Evolutionary conservation across 1,140 invertebrate species (phyloP).

Genomic region (Andricus grossulariae): DNA sequence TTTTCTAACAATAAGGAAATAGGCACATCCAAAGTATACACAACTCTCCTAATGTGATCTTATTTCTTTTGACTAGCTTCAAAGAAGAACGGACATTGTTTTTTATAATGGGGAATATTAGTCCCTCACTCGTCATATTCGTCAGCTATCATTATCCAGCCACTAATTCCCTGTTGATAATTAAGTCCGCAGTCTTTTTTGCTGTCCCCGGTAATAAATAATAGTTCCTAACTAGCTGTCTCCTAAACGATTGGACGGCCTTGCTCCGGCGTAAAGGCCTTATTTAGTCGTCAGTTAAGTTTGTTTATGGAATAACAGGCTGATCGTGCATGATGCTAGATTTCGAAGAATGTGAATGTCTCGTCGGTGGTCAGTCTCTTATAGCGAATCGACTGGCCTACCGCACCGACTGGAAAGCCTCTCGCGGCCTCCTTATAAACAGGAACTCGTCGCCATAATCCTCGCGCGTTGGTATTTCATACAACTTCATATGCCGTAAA

Average conservation of each 20-base stretch:
- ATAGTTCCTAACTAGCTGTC: conserved; percentile 41
- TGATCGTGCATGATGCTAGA: conserved; percentile 46
- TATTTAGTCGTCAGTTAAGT: conserved; percentile 51
- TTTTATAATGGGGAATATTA: too few species aligned
- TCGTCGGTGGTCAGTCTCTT: conserved; percentile 50
- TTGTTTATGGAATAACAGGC: conserved; percentile 52
- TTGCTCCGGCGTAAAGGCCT: conserved; percentile 52
- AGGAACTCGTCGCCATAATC: conserved; percentile 52
- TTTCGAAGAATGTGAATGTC: conserved; percentile 49
- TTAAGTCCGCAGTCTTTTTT: conserved; percentile 31
- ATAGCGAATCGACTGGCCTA: conserved; percentile 43
- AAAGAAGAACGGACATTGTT: too few species aligned
- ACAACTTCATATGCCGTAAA: conserved; percentile 54
- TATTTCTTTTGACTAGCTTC: too few species aligned
- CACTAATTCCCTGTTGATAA: too few species aligned
- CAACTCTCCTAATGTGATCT: too few species aligned
- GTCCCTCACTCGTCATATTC: too few species aligned
- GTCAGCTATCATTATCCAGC: too few species aligned
- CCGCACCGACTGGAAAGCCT: conserved; percentile 45
- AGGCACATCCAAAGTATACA: too few species aligned
- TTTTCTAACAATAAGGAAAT: too few species aligned
- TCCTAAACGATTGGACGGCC: conserved; percentile 48
- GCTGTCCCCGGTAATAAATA: conserved; percentile 51
- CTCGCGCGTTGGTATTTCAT: conserved; percentile 56
- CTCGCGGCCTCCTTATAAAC: conserved; percentile 53